phyloP scores from a whole-genome alignment of 2,888 invertebrate genomes.

The Eristalis arbustorum region DNA sequence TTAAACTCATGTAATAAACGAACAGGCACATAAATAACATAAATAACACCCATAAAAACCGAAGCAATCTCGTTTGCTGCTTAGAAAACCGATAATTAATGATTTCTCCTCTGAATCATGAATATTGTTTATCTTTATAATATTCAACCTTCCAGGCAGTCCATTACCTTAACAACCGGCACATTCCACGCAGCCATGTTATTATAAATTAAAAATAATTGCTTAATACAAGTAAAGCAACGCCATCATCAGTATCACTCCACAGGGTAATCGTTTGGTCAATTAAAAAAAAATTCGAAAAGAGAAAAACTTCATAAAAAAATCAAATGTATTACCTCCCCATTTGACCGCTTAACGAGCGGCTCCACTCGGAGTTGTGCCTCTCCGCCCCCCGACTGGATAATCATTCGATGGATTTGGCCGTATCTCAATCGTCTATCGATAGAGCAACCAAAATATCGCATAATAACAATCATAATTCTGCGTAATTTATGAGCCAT shows the following conservation, averaged over 20 bases:
- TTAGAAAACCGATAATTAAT: not conserved
- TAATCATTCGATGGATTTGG: not conserved
- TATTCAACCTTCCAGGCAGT: not conserved
- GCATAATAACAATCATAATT: slow-evolving; percentile 54
- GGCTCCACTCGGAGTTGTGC: not conserved
- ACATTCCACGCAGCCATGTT: not conserved
- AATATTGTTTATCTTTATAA: not conserved
- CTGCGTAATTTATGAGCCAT: slow-evolving; percentile 63
- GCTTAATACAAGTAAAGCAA: slow-evolving; percentile 6
- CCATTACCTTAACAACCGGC: not conserved
- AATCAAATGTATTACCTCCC: not conserved
- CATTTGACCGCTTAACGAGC: not conserved
- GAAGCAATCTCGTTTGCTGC: not conserved
- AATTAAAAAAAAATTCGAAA: slow-evolving; percentile 22
- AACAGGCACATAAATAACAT: not conserved
- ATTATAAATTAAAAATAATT: slow-evolving; percentile 21
- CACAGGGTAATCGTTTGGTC: not conserved
- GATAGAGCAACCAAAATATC: slow-evolving; percentile 12
- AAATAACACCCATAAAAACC: not conserved
- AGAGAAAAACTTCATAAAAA: not conserved
- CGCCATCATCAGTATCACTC: not conserved
- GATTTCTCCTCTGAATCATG: not conserved
- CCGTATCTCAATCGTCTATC: slow-evolving; percentile 2
- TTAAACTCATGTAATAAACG: not conserved
- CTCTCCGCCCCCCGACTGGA: too few relatives aligned